These are phyloP conservation scores for Paedocypris sp. DNA, from an alignment of 2,113 vertebrate genomes.

Conservation along the genomic window DNA sequence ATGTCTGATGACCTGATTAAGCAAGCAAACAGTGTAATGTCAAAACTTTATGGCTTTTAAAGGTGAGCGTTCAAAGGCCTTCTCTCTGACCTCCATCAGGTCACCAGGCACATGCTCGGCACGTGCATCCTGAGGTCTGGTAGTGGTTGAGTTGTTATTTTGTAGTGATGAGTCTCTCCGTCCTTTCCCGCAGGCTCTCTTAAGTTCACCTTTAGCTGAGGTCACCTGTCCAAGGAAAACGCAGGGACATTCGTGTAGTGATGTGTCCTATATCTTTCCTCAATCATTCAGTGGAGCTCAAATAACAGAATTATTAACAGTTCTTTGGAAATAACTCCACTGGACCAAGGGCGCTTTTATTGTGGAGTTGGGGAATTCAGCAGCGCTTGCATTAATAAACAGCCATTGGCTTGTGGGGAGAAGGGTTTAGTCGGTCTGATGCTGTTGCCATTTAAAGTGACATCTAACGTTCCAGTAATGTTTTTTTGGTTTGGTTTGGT, in stretches of 20 bases:
- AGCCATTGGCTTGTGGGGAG: slow-evolving; percentile 5
- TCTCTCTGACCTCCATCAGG: slow-evolving; percentile 10
- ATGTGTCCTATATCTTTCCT: slow-evolving; percentile 10
- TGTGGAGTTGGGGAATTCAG: background rate
- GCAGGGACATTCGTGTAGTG: background rate
- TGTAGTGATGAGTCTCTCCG: slow-evolving; percentile 4
- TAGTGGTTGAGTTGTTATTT: slow-evolving; percentile 15
- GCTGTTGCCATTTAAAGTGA: slow-evolving; percentile 26
- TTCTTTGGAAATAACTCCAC: background rate
- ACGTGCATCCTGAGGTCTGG: slow-evolving; percentile 19
- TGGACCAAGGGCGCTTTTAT: background rate
- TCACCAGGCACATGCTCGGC: slow-evolving; percentile 13
- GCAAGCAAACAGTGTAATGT: slow-evolving; percentile 15
- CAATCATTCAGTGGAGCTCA: background rate
- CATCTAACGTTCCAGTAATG: slow-evolving; percentile 3
- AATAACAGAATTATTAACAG: slow-evolving; percentile 9
- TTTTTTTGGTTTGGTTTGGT: background rate
- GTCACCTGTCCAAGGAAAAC: slow-evolving; percentile 4
- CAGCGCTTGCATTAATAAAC: slow-evolving; percentile 1
- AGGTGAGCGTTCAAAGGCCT: slow-evolving; percentile 3
- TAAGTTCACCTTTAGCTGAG: slow-evolving; percentile 14
- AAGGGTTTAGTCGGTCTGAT: slow-evolving; percentile 2
- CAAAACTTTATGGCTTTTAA: slow-evolving; percentile 13
- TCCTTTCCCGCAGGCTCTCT: slow-evolving; percentile 11
- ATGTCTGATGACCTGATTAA: slow-evolving; percentile 11